A percentile compares a stretch with the other conserved stretches of the same genome.
These are phyloP conservation scores for Zoroaster sp. DNA, from an alignment of 53 echinoderm and acorn worm genomes.

Conservation along the genomic window DNA sequence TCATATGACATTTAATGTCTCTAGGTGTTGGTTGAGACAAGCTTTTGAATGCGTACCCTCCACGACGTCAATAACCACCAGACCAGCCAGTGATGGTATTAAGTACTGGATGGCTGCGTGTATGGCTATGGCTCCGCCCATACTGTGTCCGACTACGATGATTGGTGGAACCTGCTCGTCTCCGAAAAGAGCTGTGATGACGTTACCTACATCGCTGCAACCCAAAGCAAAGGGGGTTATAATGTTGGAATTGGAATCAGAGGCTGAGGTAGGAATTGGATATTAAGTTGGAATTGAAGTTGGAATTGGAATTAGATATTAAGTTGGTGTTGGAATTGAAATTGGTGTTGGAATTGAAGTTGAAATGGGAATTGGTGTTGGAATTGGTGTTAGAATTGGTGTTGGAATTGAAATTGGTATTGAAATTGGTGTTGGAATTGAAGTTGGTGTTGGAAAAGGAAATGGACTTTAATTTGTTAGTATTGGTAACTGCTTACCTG, in stretches of 20 bases:
- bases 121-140: slow-evolving; percentile 97
- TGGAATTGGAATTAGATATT: too few species aligned
- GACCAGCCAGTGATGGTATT: slow-evolving; percentile 75
- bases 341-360: too few species aligned
- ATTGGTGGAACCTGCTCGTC: slow-evolving; percentile 85
- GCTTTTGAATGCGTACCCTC: slow-evolving; percentile 73
- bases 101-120: slow-evolving; percentile 76
- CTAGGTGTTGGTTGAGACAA: not conserved
- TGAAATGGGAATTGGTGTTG: too few species aligned
- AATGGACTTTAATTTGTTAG: too few species aligned
- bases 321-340: too few species aligned
- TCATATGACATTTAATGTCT: not conserved
- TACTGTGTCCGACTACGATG: slow-evolving; percentile 95
- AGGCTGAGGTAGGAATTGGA: too few species aligned
- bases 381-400: too few species aligned
- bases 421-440: too few species aligned
- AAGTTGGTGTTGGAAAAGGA: too few species aligned
- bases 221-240: not conserved
- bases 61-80: slow-evolving; percentile 96
- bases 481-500: slow-evolving; percentile 57
- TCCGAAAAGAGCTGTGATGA: slow-evolving; percentile 64
- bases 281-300: too few species aligned
- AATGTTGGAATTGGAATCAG: not conserved
- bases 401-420: too few species aligned
- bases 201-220: slow-evolving; percentile 87